Percentiles rank a stretch among this genome's conserved stretches.
Evolutionary conservation across 1,140 invertebrate species (phyloP).

Genomic region (Bilobella aurantiaca): DNA sequence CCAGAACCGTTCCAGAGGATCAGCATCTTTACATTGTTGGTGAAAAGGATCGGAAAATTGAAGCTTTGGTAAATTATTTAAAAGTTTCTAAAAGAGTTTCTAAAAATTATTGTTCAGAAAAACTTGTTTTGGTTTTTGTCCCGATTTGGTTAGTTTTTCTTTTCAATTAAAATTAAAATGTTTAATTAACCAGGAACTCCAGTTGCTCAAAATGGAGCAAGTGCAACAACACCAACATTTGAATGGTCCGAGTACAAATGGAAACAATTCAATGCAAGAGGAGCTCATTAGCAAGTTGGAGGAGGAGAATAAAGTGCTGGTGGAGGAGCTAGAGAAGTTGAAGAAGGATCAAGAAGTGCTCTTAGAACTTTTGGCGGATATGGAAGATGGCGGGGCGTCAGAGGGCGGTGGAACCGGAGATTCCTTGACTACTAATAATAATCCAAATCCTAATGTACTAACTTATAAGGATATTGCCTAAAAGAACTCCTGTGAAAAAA

Average conservation of each 20-base stretch:
- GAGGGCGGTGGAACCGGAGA: no score
- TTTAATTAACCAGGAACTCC: constrained; percentile 9
- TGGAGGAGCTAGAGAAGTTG: constrained; percentile 54
- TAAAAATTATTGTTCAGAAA: background rate
- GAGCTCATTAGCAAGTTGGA: constrained; percentile 35
- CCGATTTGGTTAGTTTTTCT: background rate
- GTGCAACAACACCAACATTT: constrained; percentile 13
- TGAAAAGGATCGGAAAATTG: constrained; percentile 33
- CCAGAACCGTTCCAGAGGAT: constrained; percentile 18
- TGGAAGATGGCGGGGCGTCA: no score
- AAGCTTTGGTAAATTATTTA: constrained; percentile 21
- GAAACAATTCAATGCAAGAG: constrained; percentile 40
- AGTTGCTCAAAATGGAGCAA: constrained; percentile 30
- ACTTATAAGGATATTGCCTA: no score
- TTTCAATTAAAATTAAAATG: background rate
- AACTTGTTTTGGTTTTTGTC: background rate
- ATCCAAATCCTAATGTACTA: no score
- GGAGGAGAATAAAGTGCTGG: constrained; percentile 36
- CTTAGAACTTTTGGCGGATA: background rate
- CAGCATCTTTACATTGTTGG: constrained; percentile 23
- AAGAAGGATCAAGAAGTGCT: constrained; percentile 37
- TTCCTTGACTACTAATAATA: no score
- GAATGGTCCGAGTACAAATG: constrained; percentile 35
- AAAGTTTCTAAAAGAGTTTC: background rate
- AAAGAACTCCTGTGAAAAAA: no score